Conservation (phyloP, 2,888 invertebrate genomes). For the Psococerastis gibbosa region DNA sequence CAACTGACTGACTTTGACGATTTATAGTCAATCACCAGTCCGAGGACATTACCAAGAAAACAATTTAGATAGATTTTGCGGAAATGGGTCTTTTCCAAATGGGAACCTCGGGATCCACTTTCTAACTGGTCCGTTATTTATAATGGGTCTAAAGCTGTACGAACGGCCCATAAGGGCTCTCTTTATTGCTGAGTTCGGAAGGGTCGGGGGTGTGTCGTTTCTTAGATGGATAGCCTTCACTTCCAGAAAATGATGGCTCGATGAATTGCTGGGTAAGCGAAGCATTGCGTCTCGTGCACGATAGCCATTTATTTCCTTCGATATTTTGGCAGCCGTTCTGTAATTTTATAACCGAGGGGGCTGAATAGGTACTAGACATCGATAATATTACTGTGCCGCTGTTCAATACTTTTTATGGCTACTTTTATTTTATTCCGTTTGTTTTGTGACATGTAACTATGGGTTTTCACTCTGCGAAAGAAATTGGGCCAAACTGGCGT, state of each 20-base stretch:
- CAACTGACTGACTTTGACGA: slow-evolving; percentile 10
- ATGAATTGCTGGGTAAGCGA: not conserved
- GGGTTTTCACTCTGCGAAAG: too few species aligned
- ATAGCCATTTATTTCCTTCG: too few species aligned
- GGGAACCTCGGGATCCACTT: not conserved
- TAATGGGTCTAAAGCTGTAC: not conserved
- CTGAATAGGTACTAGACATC: too few species aligned
- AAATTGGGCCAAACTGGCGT: too few species aligned
- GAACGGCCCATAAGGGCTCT: slow-evolving; percentile 4
- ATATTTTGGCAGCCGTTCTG: too few species aligned
- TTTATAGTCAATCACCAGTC: slow-evolving; percentile 10
- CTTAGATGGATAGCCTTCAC: slow-evolving; percentile 8
- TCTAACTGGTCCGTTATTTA: slow-evolving; percentile 9
- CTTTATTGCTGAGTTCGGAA: slow-evolving; percentile 1
- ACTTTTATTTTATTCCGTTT: too few species aligned
- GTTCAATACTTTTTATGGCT: too few species aligned
- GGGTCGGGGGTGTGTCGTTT: slow-evolving; percentile 1
- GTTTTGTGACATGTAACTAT: too few species aligned
- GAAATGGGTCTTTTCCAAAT: not conserved
- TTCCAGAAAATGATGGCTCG: slow-evolving; percentile 9
- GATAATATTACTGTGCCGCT: too few species aligned
- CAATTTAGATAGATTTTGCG: slow-evolving; percentile 10
- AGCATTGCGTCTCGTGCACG: not conserved
- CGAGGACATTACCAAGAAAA: slow-evolving; percentile 9
- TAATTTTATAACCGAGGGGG: too few species aligned